Evolutionary conservation across 2,113 vertebrate species (phyloP).

Genomic region (Cromileptes altivelis): DNA sequence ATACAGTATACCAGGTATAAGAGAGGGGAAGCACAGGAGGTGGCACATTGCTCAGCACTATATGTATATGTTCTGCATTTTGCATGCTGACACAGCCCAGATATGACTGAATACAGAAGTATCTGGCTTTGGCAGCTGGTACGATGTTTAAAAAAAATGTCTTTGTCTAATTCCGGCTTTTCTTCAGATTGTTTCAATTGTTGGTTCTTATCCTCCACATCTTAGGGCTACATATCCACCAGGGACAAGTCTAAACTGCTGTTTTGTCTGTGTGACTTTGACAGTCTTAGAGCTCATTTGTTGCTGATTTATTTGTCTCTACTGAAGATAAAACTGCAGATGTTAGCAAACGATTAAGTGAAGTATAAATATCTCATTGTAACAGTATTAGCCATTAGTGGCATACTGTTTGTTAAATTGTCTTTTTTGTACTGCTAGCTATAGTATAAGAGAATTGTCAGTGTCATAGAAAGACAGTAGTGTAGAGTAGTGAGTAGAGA

Average conservation of each 20-base stretch:
- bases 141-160: not conserved
- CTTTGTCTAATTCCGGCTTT: not conserved
- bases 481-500: too few relatives aligned
- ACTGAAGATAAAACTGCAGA: constrained; percentile 7
- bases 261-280: constrained; percentile 13
- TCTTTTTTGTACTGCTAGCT: not conserved
- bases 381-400: not conserved
- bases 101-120: not conserved
- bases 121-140: not conserved
- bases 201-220: constrained; percentile 1
- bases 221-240: constrained; percentile 1
- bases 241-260: not conserved
- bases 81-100: not conserved
- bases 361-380: not conserved
- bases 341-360: not conserved
- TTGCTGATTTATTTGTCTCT: constrained; percentile 6
- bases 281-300: constrained; percentile 6
- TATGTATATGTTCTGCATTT: not conserved
- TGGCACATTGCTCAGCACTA: too few relatives aligned
- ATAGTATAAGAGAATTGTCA: not conserved
- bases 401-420: not conserved
- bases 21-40: too few relatives aligned
- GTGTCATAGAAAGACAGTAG: not conserved
- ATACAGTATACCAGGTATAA: not conserved
- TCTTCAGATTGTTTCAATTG: not conserved